Percentiles rank a stretch among this genome's conserved stretches.
These are phyloP conservation scores for Drosophila setifemur DNA, from an alignment of 1,140 invertebrate species.

Conservation along the genomic window DNA sequence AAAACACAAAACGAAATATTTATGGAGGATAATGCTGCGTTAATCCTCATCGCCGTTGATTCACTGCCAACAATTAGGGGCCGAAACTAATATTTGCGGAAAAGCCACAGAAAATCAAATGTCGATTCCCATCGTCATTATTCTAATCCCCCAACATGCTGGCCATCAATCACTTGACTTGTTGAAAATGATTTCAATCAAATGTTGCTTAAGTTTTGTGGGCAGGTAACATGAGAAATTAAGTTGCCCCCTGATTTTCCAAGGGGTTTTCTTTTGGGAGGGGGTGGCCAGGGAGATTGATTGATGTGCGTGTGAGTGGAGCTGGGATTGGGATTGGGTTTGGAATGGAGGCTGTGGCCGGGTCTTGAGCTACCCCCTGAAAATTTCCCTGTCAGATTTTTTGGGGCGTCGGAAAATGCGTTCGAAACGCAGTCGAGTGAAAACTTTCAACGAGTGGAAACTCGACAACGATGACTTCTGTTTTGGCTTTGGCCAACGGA, in stretches of 20 bases:
- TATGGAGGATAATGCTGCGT: background rate
- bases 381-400: constrained; percentile 32
- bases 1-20: constrained; percentile 11
- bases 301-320: constrained; percentile 48
- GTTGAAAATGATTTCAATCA: constrained; percentile 64
- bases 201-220: constrained; percentile 51
- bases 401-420: constrained; percentile 23
- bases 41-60: background rate
- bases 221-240: constrained; percentile 61
- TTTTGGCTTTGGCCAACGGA: constrained; percentile 45
- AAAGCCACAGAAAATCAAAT: constrained; percentile 35
- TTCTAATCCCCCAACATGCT: constrained; percentile 50
- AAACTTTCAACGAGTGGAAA: constrained; percentile 31
- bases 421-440: constrained; percentile 35
- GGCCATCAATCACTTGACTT: constrained; percentile 61
- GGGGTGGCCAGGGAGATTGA: constrained; percentile 9
- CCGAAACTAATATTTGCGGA: constrained; percentile 23
- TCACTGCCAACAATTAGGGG: constrained; percentile 14
- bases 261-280: background rate
- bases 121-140: constrained; percentile 49
- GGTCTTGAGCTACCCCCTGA: constrained; percentile 25
- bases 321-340: too few relatives aligned
- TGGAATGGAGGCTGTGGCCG: constrained; percentile 12
- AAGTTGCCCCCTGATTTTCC: constrained; percentile 26
- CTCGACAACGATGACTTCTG: constrained; percentile 43